Percentiles rank a stretch among this genome's conserved stretches.
Evolutionary conservation across 2,797 vertebrate genomes (phyloP).

Genomic region (Phoeniculus purpureus): DNA sequence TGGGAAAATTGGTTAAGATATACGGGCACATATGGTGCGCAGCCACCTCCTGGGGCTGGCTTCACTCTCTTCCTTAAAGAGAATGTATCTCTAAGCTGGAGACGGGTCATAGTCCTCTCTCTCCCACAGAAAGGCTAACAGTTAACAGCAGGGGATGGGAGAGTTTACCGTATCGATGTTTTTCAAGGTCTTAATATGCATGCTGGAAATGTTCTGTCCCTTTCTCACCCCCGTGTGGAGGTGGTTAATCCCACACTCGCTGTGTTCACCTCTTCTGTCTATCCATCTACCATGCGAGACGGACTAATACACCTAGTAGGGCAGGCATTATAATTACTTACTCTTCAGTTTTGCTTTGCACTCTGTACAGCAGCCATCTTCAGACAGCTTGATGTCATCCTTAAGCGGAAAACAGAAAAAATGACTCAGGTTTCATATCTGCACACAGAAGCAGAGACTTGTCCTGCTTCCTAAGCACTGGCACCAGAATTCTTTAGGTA

Average conservation of each 20-base stretch:
- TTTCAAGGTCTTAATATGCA: background rate
- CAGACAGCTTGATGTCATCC: constrained; percentile 32
- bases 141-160: background rate
- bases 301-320: background rate
- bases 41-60: background rate
- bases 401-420: constrained; percentile 40
- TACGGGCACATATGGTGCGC: background rate
- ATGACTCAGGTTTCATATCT: background rate
- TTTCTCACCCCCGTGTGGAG: background rate
- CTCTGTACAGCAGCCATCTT: constrained; percentile 70
- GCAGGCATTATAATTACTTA: constrained; percentile 22
- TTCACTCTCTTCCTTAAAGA: background rate
- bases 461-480: background rate
- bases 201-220: background rate
- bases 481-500: background rate
- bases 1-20: constrained; percentile 16
- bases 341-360: background rate
- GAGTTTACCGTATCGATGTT: background rate
- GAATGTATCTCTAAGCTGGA: background rate
- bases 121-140: background rate
- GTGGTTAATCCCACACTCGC: background rate
- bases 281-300: background rate
- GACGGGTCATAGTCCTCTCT: background rate
- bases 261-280: background rate
- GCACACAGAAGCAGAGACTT: background rate